Percentiles rank a stretch among this genome's conserved stretches.
Conservation (phyloP, 2,797 vertebrate genomes). For the Cheirogaleus major region DNA sequence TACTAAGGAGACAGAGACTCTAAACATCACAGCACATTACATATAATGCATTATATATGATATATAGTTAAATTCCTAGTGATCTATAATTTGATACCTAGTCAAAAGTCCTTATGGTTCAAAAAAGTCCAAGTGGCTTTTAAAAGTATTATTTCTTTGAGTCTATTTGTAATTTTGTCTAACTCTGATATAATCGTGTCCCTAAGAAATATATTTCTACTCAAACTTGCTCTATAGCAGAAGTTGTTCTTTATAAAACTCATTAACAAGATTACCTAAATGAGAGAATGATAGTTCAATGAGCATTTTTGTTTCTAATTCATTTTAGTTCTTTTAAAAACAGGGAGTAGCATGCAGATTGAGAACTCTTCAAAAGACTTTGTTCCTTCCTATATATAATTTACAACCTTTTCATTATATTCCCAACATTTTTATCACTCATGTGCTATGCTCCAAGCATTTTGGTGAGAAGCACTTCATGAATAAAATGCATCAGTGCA, state of each 20-base stretch:
- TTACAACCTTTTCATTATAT: slow-evolving; percentile 57
- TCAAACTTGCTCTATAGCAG: not conserved
- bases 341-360: not conserved
- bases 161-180: not conserved
- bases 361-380: slow-evolving; percentile 14
- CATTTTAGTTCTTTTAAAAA: slow-evolving; percentile 51
- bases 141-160: slow-evolving; percentile 11
- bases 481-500: slow-evolving; percentile 62
- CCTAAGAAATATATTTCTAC: slow-evolving; percentile 15
- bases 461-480: slow-evolving; percentile 37
- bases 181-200: not conserved
- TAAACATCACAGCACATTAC: not conserved
- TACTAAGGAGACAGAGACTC: not conserved
- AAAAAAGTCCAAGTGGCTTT: not conserved
- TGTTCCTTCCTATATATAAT: slow-evolving; percentile 31
- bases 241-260: not conserved
- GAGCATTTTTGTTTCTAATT: slow-evolving; percentile 23
- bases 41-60: not conserved
- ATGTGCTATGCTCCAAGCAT: slow-evolving; percentile 44
- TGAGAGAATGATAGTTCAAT: not conserved
- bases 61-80: slow-evolving; percentile 1
- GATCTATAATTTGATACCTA: not conserved
- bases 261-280: slow-evolving; percentile 32
- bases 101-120: not conserved
- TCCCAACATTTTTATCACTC: slow-evolving; percentile 47